Evolutionary conservation across 2,888 invertebrate species (phyloP), one percentile per base, ranked within the genome.

Genomic region (Drosophila longiperda): DNA sequence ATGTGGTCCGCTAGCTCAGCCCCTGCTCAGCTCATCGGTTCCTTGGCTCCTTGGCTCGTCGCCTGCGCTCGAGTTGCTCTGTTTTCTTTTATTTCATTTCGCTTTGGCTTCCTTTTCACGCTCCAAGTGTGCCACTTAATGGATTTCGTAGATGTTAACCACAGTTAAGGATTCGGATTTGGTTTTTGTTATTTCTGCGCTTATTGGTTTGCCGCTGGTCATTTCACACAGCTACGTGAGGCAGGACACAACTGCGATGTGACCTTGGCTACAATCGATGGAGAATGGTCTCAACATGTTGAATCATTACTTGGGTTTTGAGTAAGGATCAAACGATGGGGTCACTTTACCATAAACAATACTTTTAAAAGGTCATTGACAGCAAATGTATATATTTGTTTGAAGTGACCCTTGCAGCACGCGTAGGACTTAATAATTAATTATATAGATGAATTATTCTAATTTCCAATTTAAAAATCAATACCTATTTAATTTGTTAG

Each of bases 101-200:
- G 65, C 61, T 68, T 57, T 59, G 48, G 66, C 59, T 48, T 33
- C 73, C 85, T 84, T 89, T 85, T 87, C 75, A 87, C 80, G 87
- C 84, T 85, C 49, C 64, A 89, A 84, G 79, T 79, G 81, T 88
- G 83, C 79, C 79, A 85, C 87, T 89, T 89, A 89, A 85, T 89
- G 85, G 85, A 84, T 87, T 89, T 85, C 50, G 66, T 82, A 72
- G 77, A 84, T 87, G 84, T 83, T 85, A 87, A 87, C 87, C 84
- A 89, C 80, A 89, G 81, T 83, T 79, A 82, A 70, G 80, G 80
- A 74, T 83, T 73, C 64, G 58, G 66, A 70, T 78, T 75, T 67
- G 36, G 67, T 64, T 64, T 34, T 71, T 58, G 29, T 32, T 57
- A 49, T 55, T 23, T 59, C 12, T 55, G 55, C 48, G 26, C 58